These are phyloP conservation scores for Labia minor DNA, from an alignment of 2,888 invertebrate species.

Conservation along the genomic window DNA sequence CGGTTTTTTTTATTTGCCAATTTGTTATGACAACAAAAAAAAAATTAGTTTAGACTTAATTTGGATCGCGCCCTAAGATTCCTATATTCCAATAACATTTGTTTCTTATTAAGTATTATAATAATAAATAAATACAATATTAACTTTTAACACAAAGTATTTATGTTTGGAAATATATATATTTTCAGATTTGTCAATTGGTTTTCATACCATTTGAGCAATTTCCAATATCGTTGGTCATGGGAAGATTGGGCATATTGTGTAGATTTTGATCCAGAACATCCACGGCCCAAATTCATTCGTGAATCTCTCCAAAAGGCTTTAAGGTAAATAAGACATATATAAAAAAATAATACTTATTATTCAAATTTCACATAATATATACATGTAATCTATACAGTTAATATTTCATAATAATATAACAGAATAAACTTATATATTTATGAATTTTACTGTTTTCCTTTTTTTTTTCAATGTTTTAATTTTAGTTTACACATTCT, in stretches of 20 bases:
- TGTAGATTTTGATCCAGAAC: constrained; percentile 69
- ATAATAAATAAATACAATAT: neutral
- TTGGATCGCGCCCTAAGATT: too few species aligned
- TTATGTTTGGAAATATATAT: neutral
- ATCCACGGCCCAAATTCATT: constrained; percentile 90
- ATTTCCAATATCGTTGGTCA: constrained; percentile 98
- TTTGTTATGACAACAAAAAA: too few species aligned
- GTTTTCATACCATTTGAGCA: constrained; percentile 97
- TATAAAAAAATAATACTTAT: constrained; percentile 20
- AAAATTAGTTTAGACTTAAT: too few species aligned
- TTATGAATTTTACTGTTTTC: constrained; percentile 15
- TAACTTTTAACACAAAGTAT: neutral
- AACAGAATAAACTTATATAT: too few species aligned
- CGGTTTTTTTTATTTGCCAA: too few species aligned
- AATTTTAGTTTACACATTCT: too few species aligned
- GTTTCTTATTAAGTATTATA: neutral
- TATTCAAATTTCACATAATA: constrained; percentile 23
- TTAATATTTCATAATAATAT: too few species aligned
- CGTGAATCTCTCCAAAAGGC: constrained; percentile 82
- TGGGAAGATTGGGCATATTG: constrained; percentile 95
- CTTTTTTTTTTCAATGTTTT: too few species aligned
- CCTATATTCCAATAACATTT: too few species aligned
- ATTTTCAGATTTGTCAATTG: constrained; percentile 76
- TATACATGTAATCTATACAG: neutral
- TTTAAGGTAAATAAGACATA: constrained; percentile 64